These are phyloP conservation scores for Promerops cafer DNA, from an alignment of 2,113 vertebrate genomes.

Conservation along the genomic window DNA sequence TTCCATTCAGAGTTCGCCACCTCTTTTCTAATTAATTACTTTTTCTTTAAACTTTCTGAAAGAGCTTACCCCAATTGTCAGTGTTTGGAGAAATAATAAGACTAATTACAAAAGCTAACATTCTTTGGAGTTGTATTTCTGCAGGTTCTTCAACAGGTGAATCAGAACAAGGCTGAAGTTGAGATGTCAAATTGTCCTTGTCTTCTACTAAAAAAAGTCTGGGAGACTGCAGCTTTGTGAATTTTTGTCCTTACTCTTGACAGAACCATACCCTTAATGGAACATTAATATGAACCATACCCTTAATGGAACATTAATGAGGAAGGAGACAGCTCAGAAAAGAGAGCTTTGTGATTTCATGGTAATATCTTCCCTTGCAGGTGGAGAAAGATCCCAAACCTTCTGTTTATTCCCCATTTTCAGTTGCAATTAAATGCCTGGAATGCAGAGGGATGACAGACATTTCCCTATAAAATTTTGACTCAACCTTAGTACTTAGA, in stretches of 20 bases:
- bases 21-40: background rate
- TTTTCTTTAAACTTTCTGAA: background rate
- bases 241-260: background rate
- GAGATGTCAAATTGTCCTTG: background rate
- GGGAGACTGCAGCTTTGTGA: background rate
- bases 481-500: background rate
- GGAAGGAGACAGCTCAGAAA: background rate
- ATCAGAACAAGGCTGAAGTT: background rate
- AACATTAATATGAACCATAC: background rate
- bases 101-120: background rate
- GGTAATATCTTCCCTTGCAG: background rate
- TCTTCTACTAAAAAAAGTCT: background rate
- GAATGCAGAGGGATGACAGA: background rate
- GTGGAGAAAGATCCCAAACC: background rate
- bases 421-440: background rate
- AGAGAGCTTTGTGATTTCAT: background rate
- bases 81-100: background rate
- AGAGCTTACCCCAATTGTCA: background rate
- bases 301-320: background rate
- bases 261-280: background rate
- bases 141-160: background rate
- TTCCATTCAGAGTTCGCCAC: background rate
- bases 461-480: background rate
- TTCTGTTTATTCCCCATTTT: background rate
- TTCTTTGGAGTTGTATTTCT: background rate